These are phyloP conservation scores for Dendrolimus punctatus DNA, from an alignment of 1,140 invertebrate genomes.

Conservation along the genomic window DNA sequence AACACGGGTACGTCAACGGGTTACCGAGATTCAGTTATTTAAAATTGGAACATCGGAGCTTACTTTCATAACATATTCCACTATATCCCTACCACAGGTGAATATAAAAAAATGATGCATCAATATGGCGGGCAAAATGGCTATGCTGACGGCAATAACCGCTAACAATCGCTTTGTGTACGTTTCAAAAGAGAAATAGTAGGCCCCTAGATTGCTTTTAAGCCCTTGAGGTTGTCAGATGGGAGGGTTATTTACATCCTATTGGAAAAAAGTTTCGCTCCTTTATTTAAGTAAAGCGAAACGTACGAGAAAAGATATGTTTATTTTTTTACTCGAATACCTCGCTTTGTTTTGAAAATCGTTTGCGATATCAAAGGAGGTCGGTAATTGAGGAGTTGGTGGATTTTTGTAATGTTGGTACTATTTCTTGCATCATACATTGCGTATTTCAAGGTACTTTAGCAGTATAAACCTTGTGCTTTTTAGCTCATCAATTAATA, in stretches of 20 bases:
- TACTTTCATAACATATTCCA: background rate
- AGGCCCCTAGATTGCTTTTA: constrained; percentile 31
- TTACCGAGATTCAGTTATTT: too few species aligned
- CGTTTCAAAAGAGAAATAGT: constrained; percentile 37
- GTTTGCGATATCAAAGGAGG: background rate
- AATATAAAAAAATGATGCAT: constrained; percentile 18
- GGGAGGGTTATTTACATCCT: constrained; percentile 33
- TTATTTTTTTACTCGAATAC: background rate
- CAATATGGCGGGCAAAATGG: constrained; percentile 10
- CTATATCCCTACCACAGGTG: constrained; percentile 4
- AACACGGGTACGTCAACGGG: too few species aligned
- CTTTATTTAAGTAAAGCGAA: constrained; percentile 21
- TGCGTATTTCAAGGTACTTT: too few species aligned
- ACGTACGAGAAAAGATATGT: constrained; percentile 5
- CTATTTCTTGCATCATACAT: too few species aligned
- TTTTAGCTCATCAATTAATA: too few species aligned
- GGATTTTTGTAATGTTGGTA: too few species aligned
- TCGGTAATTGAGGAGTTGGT: too few species aligned
- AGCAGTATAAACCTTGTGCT: too few species aligned
- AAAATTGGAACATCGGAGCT: too few species aligned
- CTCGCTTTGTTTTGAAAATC: constrained; percentile 1
- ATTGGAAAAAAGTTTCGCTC: constrained; percentile 24
- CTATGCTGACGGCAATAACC: constrained; percentile 30
- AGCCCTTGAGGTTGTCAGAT: constrained; percentile 34
- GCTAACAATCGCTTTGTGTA: constrained; percentile 38